Base-by-base conservation (phyloP, 2,888 invertebrate species). In the Netelia inedita region DNA sequence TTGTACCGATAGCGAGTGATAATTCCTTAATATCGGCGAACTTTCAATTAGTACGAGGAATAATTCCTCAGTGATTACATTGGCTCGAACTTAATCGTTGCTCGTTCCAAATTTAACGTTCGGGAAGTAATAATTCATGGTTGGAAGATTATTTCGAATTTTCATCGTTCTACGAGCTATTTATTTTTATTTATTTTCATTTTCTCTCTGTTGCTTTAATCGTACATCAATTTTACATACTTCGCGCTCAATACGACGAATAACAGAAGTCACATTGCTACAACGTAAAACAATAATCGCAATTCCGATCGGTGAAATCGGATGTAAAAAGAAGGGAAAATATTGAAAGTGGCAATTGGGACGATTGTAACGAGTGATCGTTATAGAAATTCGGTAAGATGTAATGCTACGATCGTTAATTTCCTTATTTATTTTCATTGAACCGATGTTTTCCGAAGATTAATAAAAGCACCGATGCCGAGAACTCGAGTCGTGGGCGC, bases 211-310 rank as follows among this genome's bases (percentile, higher is more conserved):
- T 69, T 86, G 69, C 86, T 87, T 86, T 72, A 90, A 90, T 90
- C 88, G 86, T 90, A 90, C 90, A 90, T 88, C 71, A 88, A 88
- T 90, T 63, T 89, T 89, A 90, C 90, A 89, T 90, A 88, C 85
- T n/a, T 65, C 43, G 87, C 88, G 88, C 35, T 85, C 83, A 88
- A 87, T 88, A 79, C 86, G 84, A 87, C 87, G 86, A 83, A 85
- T 88, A 86, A 86, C 65, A 85, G 50, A 76, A 73, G 87, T 82
- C 79, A 87, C 68, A 80, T 50, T 66, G 50, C 50, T 69, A 65
- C 65, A 79, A 71, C 23, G 72, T 66, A 50, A 66, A 73, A 66
- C 41, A 79, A 79, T 16, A 57, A 72, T 72, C 65, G 16, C 23
- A 41, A 46, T 41, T 65, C 35, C 63, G 63, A 28, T 11, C 14